Conservation (phyloP, 2,888 invertebrate genomes). For the Phrixothrix hirtus region DNA sequence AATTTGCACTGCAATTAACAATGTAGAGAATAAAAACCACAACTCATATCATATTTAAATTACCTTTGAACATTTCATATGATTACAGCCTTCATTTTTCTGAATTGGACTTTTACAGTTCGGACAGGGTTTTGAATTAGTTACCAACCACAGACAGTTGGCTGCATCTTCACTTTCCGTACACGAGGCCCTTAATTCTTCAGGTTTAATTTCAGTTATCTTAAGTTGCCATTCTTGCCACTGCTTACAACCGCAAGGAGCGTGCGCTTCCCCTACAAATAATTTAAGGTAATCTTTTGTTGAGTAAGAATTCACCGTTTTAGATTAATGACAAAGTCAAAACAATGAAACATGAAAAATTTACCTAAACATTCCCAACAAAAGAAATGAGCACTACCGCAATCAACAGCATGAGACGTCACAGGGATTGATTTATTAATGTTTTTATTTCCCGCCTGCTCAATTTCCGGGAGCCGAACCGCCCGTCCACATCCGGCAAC, state of each 20-base stretch:
- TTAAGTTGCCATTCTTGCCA: slow-evolving; percentile 64
- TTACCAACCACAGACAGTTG: slow-evolving; percentile 70
- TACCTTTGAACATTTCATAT: slow-evolving; percentile 74
- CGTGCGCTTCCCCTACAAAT: slow-evolving; percentile 63
- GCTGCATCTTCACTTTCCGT: slow-evolving; percentile 64
- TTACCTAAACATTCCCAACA: slow-evolving; percentile 64
- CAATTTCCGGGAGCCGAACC: slow-evolving; percentile 64
- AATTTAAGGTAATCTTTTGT: not conserved
- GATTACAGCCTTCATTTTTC: slow-evolving; percentile 74
- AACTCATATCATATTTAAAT: no score
- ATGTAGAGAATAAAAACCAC: no score
- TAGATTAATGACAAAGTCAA: not conserved
- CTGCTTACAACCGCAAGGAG: slow-evolving; percentile 67
- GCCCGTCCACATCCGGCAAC: slow-evolving; percentile 69
- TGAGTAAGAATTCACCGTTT: no score
- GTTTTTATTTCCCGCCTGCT: slow-evolving; percentile 48
- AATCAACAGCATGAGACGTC: slow-evolving; percentile 65
- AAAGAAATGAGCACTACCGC: slow-evolving; percentile 71
- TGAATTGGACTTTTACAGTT: slow-evolving; percentile 73
- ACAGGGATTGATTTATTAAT: slow-evolving; percentile 46
- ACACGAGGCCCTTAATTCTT: slow-evolving; percentile 60
- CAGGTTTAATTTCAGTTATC: slow-evolving; percentile 67
- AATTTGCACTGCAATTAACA: slow-evolving; percentile 64
- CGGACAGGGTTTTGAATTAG: slow-evolving; percentile 71
- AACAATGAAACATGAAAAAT: not conserved